A percentile compares a stretch with the other conserved stretches of the same genome.
Evolutionary conservation across 2,888 invertebrate genomes (phyloP).

Genomic region (Drosophila anomelani): DNA sequence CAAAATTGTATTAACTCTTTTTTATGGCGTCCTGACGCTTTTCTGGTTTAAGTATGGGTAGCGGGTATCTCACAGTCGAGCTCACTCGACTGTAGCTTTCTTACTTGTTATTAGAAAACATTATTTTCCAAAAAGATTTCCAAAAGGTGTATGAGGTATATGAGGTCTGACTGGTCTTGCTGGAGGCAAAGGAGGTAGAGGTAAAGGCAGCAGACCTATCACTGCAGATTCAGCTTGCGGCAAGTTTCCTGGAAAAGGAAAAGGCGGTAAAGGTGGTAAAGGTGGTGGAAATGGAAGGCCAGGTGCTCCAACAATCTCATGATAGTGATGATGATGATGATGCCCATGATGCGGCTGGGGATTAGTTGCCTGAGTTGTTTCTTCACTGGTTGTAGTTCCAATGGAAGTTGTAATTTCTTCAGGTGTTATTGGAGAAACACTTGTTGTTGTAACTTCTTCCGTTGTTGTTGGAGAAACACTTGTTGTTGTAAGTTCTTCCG

Average conservation of each 20-base stretch:
- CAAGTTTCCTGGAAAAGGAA: slow-evolving; percentile 8
- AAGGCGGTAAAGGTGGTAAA: neutral
- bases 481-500: neutral
- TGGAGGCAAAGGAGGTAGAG: neutral
- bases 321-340: slow-evolving; percentile 18
- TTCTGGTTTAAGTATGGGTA: too few species aligned
- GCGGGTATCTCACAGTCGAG: too few species aligned
- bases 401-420: neutral
- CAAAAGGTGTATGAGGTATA: neutral
- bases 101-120: too few species aligned
- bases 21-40: too few species aligned
- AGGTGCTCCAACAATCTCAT: slow-evolving; percentile 1
- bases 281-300: slow-evolving; percentile 1
- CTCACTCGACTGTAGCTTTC: too few species aligned
- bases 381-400: neutral
- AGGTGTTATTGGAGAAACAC: neutral
- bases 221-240: slow-evolving; percentile 9
- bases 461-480: neutral
- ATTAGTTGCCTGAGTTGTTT: neutral
- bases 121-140: slow-evolving; percentile 15
- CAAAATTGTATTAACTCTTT: too few species aligned
- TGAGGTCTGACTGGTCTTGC: neutral
- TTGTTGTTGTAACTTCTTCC: neutral
- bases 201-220: slow-evolving; percentile 20
- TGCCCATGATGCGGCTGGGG: neutral